These are phyloP conservation scores for Sandelia bainsii DNA, from an alignment of 2,797 vertebrate genomes.

Conservation along the genomic window DNA sequence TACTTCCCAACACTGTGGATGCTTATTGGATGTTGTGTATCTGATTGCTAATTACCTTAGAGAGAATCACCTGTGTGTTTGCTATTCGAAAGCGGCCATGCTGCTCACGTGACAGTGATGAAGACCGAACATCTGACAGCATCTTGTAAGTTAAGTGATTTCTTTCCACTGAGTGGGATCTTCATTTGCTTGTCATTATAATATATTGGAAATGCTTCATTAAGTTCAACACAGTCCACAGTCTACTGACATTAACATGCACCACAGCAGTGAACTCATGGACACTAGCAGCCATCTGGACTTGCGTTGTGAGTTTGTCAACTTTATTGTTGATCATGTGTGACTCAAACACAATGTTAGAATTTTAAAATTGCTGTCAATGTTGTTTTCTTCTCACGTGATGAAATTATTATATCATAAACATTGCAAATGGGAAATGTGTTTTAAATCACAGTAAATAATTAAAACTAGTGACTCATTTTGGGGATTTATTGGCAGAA, in stretches of 20 bases:
- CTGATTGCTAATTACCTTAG: too few relatives aligned
- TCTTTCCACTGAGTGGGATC: too few relatives aligned
- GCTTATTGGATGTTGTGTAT: too few relatives aligned
- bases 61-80: too few relatives aligned
- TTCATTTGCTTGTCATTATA: not conserved
- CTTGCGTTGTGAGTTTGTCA: not conserved
- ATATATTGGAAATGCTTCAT: slow-evolving; percentile 4
- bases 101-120: too few relatives aligned
- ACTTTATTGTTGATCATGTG: not conserved
- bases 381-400: slow-evolving; percentile 8
- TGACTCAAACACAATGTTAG: not conserved
- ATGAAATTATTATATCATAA: slow-evolving; percentile 5
- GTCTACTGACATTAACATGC: not conserved
- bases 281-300: not conserved
- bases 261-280: not conserved
- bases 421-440: not conserved
- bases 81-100: too few relatives aligned
- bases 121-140: too few relatives aligned
- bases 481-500: not conserved
- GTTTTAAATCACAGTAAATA: slow-evolving; percentile 13
- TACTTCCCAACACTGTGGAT: too few relatives aligned
- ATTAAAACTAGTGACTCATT: slow-evolving; percentile 3
- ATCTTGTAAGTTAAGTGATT: too few relatives aligned
- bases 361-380: slow-evolving; percentile 12
- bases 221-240: not conserved